Evolutionary conservation across 1,140 invertebrate genomes (phyloP), one percentile per base, ranked within the genome.

Genomic region (Choristoneura fumiferana): DNA sequence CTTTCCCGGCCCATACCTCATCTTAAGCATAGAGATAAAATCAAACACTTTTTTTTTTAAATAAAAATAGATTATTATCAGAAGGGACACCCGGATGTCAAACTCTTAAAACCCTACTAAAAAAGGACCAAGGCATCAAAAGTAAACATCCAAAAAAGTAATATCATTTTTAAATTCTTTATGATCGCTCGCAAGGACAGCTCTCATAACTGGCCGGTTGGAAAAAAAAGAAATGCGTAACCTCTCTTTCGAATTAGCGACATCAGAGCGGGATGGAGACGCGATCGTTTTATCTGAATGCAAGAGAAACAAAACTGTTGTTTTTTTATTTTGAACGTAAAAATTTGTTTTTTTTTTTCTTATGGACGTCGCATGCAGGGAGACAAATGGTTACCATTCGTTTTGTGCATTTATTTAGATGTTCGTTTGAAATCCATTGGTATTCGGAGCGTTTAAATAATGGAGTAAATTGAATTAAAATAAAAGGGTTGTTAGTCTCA

Each of bases 161-260:
- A 76, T 78, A 78, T 78, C 73, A 78, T 78, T 78, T 78, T 78
- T 75, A 69, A 78, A 78, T 78, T 76, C 76, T 78, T 78, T 78
- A 78, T 73, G 73, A 73, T 70, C 71, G 62, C 52, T 62, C 60
- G 60, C 65, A 67, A 68, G 72, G 71, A 71, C 69, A 72, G 67
- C 65, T 63, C 66, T 71, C 74, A 77, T 78, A 75, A 74, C 75
- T 73, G 72, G 65, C 66, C 59, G 56, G 43, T 56, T 35, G 63
- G 39, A 62, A 49, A 63, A 67, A 67, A 66, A 67, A 61, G 67
- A 43, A 60, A 67, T 58, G 40, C 61, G 37, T 54, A 9, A 14
- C 49, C 58, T 79, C 74, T 57, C 60, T 54, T 8, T 69, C 59
- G 17, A 37, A n/a, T 37, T n/a, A 52, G 8, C 38, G n/a, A 12